These are phyloP conservation scores for Urechis unicinctus DNA, from an alignment of 2,888 invertebrate genomes.

Conservation along the genomic window DNA sequence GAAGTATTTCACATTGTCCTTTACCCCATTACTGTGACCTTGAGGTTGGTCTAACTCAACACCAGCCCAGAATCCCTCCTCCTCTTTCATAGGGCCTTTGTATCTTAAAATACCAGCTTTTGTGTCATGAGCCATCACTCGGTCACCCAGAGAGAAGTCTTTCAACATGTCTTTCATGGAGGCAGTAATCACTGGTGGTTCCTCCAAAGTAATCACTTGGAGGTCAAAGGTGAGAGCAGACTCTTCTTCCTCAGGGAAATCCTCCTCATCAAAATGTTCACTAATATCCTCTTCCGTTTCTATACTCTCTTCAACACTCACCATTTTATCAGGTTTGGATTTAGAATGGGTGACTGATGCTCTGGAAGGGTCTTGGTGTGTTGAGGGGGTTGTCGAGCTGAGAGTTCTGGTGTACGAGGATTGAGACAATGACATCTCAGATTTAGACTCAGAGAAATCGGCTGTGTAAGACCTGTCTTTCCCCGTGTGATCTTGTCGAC, in stretches of 20 bases:
- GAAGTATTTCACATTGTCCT: conserved; percentile 9
- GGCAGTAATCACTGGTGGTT: too few species aligned
- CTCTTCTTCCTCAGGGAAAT: not conserved
- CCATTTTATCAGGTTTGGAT: not conserved
- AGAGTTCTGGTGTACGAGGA: not conserved
- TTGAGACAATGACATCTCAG: not conserved
- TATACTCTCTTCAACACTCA: not conserved
- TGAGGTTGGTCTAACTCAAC: conserved; percentile 33
- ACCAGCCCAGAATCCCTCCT: conserved; percentile 39
- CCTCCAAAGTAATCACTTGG: not conserved
- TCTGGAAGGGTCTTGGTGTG: too few species aligned
- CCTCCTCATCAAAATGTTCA: conserved; percentile 14
- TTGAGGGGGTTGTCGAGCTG: too few species aligned
- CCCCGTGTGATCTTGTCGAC: not conserved
- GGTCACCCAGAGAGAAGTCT: conserved; percentile 31
- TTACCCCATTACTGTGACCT: conserved; percentile 31
- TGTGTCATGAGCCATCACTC: conserved; percentile 31
- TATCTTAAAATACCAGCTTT: conserved; percentile 27
- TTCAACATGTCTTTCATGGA: conserved; percentile 24
- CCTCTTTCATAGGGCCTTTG: conserved; percentile 35
- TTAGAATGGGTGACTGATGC: not conserved
- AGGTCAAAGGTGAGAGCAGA: not conserved
- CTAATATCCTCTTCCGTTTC: conserved; percentile 21
- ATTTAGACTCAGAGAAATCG: not conserved
- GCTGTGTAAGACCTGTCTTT: not conserved